Evolutionary conservation across 2,888 invertebrate species (phyloP), one percentile per base, ranked within the genome.

Genomic region (Caenorhabditis sp.): DNA sequence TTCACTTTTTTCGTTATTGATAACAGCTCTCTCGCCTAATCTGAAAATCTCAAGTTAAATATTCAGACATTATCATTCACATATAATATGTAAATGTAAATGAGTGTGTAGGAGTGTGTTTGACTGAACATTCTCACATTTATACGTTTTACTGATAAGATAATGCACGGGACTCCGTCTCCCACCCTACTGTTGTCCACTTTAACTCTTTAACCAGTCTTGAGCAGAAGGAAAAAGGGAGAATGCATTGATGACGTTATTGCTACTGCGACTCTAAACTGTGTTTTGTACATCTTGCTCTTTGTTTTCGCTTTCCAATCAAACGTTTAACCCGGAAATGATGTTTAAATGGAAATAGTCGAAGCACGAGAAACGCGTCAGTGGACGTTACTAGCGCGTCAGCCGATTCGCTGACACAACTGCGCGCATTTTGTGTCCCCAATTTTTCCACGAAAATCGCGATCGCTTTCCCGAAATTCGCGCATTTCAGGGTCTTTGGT

Each of bases 101-200:
- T 40, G 61, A 47, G 62, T 55, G 64, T 32, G 55, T 55, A 11
- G 6, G 61, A 55, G 62, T 62, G 64, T 32, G 55, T 55, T 15
- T 55, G 55, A 2, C 24, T 56, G 72, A 56, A 72, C 72, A 71
- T 71, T 64, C 70, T 40, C 61, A 37, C 53, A 53, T 62, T 61
- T 70, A 50, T 50, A 32, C 20, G 56, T 64, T 64, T 40, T 6
- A 64, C 72, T 72, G 72, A 72, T 72, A 72, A 72, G 72, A 72
- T 72, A 72, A 64, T 64, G 50, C 62, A 22, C 22, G 20, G 22
- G 51, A 24, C 51, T 51, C 51, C 13, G 9, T 51, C 13, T 24
- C 51, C 11, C 47, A 18, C 47, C 47, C 47, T 47, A 47, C 47
- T 47, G 47, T 22, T 47, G 18, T 47, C 32, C 18, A 6, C 18